Conservation (phyloP, 2,113 vertebrate genomes). For the Peromyscus polionotus region DNA sequence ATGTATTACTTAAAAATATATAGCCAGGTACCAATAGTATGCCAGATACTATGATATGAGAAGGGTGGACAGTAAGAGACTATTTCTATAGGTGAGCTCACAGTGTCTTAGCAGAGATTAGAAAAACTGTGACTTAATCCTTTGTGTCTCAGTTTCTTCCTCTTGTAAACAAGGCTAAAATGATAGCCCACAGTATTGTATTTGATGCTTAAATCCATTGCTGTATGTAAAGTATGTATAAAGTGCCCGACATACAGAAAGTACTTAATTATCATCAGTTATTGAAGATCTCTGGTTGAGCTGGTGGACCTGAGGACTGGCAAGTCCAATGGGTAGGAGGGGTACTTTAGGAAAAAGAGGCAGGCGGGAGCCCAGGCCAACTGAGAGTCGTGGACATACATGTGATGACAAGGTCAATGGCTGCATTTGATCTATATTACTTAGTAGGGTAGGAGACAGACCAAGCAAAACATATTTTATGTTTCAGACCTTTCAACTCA, state of each 20-base stretch:
- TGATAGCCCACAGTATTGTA: background rate
- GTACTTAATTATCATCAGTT: background rate
- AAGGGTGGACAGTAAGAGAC: background rate
- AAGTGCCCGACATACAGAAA: background rate
- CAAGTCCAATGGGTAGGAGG: background rate
- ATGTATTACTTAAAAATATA: background rate
- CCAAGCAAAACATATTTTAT: background rate
- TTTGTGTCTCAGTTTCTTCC: background rate
- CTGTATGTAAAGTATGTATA: background rate
- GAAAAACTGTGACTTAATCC: background rate
- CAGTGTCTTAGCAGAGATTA: background rate
- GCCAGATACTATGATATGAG: background rate
- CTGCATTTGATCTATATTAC: background rate
- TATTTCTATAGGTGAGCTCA: background rate
- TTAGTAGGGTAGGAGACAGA: background rate
- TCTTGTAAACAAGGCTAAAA: constrained; percentile 1
- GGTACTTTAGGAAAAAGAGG: background rate
- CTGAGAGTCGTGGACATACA: background rate
- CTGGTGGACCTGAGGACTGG: background rate
- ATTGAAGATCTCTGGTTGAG: background rate
- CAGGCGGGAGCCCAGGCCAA: background rate
- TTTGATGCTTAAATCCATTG: background rate
- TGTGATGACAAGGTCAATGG: background rate
- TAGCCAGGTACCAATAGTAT: background rate
- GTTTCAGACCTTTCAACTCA: background rate